Evolutionary conservation across 2,113 vertebrate genomes (phyloP), one percentile per base, ranked within the genome.

Genomic region (Phrynosoma platyrhinos): DNA sequence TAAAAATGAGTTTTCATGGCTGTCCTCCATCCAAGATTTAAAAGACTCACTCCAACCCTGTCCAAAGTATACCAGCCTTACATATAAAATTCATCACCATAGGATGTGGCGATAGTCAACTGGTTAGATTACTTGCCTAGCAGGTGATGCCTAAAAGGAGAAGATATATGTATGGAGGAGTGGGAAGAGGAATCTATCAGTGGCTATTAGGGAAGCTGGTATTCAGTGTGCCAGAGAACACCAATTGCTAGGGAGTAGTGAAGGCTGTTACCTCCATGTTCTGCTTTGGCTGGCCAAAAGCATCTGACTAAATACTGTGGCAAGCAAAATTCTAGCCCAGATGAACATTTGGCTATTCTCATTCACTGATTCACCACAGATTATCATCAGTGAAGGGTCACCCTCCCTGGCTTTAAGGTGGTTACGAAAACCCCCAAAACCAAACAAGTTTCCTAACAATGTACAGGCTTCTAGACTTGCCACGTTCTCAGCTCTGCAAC

Each of bases 351-450:
- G 77, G 64, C 32, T 76, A 7, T 42, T 77, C 42, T 64, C 36
- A 81, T 81, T 18, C 52, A 52, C 69, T 30, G n/a, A 80, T 68
- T 52, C 30, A 47, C 72, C 83, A 32, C n/a, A 75, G 84, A 27
- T 36, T 69, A 55, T n/a, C 87, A 83, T 47, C 4, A 0, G 86
- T 53, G 21, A 2, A 23, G 89, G 85, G n/a, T 90, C 88, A 12
- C 1, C 27, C 40, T 72, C 79, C 23, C 14, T 47, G 30, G 25
- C 14, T 58, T 58, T 30, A 69, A 72, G 13, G 27, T 32, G 25
- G 0, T 55, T 32, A 6, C 20, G 14, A 2, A 27, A 4, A 21
- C 13, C 3, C 3, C 4, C 36, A 36, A 36, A 36, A 36, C 23
- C 5, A 10, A 85, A 58, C 23, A 30, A 2, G 55, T 42, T 52